Evolutionary conservation across 2,113 vertebrate genomes (phyloP), one percentile per base, ranked within the genome.

Genomic region (Labeo rohita): DNA sequence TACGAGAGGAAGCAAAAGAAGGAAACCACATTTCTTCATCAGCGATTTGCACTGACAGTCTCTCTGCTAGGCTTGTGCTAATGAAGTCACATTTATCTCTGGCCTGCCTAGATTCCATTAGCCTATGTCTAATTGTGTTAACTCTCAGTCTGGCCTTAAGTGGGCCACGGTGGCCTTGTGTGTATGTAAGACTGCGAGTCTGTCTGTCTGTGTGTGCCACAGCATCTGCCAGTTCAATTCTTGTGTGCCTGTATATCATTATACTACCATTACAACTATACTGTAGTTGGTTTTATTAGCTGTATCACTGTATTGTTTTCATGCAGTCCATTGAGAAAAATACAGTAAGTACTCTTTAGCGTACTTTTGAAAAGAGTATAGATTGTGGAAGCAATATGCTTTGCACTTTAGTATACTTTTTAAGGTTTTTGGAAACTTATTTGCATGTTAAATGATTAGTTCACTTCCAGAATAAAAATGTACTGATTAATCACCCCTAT

Each of bases 31-130:
- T 86, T 89, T 89, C 86, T 80, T 89, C 84, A 80, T 86, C 87
- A 88, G 74, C 77, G 80, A 83, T 89, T 83, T 83, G 39, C 81
- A 66, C 83, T 80, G 90, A 88, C 85, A 85, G 84, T 83, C 86
- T 84, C 73, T 85, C 79, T n/a, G n/a, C n/a, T 74, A 82, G 84
- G 82, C 87, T 68, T 84, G 90, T 85, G 81, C 83, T 94, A 94
- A 95, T 93, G 90, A 94, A 94, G 89, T 86, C 90, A 89, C 91
- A 91, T 95, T 93, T 93, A 92, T 95, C 92, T 94, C 89, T 91
- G 92, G 92, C 92, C 91, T 84, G 88, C 84, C 75, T 36, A 86
- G 89, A 89, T 92, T 91, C 92, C 92, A 94, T 95, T 93, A 92
- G 91, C 89, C 87, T 85, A 87, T 88, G 84, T 85, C 83, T 81